Evolutionary conservation across 2,888 invertebrate genomes (phyloP).

Genomic region (Stratiomys singularior): DNA sequence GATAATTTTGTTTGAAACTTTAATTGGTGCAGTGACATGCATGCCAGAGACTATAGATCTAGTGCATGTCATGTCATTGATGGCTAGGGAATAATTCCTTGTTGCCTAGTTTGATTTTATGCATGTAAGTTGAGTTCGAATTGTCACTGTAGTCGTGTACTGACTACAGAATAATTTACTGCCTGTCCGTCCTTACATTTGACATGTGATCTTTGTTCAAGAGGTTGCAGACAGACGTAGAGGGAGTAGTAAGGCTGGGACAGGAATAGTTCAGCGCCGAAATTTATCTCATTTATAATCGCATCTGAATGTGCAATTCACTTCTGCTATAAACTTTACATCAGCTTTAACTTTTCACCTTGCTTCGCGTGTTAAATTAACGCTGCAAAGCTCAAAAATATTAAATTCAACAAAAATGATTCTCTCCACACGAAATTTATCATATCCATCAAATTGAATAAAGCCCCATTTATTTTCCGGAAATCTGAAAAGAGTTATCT

Average conservation of each 20-base stretch:
- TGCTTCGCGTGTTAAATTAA: no score
- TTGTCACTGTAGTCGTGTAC: conserved; percentile 19
- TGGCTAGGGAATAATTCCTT: conserved; percentile 31
- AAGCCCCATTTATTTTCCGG: conserved; percentile 27
- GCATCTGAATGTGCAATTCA: no score
- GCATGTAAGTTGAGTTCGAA: background rate
- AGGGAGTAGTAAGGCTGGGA: conserved; percentile 7
- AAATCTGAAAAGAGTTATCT: conserved; percentile 13
- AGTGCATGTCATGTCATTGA: conserved; percentile 17
- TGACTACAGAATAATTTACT: conserved; percentile 34
- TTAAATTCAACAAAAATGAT: background rate
- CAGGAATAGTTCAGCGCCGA: background rate
- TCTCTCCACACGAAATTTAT: background rate
- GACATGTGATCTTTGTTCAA: conserved; percentile 36
- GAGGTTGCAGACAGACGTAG: background rate
- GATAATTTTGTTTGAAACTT: conserved; percentile 37
- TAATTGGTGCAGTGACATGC: conserved; percentile 19
- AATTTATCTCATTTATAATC: no score
- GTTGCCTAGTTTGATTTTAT: background rate
- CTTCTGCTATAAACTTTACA: no score
- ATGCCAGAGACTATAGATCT: background rate
- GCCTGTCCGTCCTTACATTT: conserved; percentile 35
- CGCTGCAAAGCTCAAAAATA: no score
- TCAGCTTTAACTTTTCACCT: no score
- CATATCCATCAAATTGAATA: conserved; percentile 41